Base-by-base conservation (phyloP, 2,797 vertebrate species). In the Melanotaenia pygmaea region DNA sequence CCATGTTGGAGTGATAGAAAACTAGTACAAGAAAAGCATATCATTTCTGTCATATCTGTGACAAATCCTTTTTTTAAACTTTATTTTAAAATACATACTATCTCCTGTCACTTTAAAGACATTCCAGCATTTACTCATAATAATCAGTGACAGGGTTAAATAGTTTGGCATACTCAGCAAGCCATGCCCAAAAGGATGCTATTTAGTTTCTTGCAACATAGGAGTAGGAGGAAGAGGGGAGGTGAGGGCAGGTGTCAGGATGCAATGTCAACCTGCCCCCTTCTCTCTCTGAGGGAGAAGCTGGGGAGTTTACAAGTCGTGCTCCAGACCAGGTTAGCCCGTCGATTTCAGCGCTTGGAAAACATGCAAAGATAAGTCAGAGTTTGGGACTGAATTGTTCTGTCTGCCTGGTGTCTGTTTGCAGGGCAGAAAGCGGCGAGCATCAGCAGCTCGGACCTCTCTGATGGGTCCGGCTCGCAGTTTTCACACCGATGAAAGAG, bases 131-230 rank as follows among this genome's bases (percentile, higher is more conserved):
- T 93, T 89, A 86, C 89, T 94, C 82, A 87, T 91, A 88, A 89
- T 89, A 89, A 80, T 85, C 85, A 83, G 90, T 89, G 91, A 94
- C 93, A 92, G 92, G 88, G 82, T 88, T 89, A 89, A 87, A 89
- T 90, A 89, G 81, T 93, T 94, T 92, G 93, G 92, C 92, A 92
- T 93, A 83, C 86, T 89, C 92, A 93, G 90, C 92, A 95, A 94
- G 95, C 93, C 94, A 95, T 95, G 94, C 94, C 93, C 64, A 69
- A 78, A 86, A 86, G 82, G 92, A 94, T 94, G 91, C 91, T 83
- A 86, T 86, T 82, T 84, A 79, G 87, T 92, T 80, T 93, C 91
- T 92, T 90, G 92, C 91, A 93, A 88, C 82, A 84, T 85, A 73
- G 54, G 45, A 68, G 30, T 85, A 73, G 57, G 45, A 67, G 30